Conservation (phyloP, 2,888 invertebrate genomes). For the Amiota communis region DNA sequence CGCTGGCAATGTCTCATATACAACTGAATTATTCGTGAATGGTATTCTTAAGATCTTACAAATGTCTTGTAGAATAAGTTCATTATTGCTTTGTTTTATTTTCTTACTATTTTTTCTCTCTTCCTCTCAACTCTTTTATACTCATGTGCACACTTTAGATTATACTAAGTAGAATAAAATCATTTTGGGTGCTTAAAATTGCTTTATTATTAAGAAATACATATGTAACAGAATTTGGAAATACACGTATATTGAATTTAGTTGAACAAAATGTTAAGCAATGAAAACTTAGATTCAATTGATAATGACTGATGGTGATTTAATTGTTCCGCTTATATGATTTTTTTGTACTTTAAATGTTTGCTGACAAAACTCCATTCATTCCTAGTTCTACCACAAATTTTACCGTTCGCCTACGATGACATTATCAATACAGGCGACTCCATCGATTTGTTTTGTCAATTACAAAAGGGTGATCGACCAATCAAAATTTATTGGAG, state of each 20-base stretch:
- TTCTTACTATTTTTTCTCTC: constrained; percentile 35
- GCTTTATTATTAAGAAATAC: background rate
- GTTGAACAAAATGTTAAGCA: too few species aligned
- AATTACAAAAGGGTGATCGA: constrained; percentile 80
- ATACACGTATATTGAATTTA: too few species aligned
- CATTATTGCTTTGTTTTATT: constrained; percentile 41
- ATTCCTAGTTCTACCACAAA: constrained; percentile 81
- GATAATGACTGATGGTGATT: too few species aligned
- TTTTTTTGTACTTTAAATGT: too few species aligned
- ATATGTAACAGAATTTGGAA: too few species aligned
- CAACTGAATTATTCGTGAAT: constrained; percentile 79
- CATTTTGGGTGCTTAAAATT: background rate
- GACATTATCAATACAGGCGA: constrained; percentile 82
- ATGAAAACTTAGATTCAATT: too few species aligned
- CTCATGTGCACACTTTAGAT: constrained; percentile 5
- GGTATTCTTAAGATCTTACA: constrained; percentile 71
- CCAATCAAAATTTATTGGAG: constrained; percentile 82
- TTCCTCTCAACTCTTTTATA: constrained; percentile 25
- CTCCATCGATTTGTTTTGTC: constrained; percentile 81
- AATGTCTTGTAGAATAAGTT: constrained; percentile 7
- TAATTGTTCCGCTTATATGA: too few species aligned
- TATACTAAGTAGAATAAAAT: too few species aligned
- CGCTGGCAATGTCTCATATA: constrained; percentile 77
- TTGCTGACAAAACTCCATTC: too few species aligned
- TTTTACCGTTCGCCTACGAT: constrained; percentile 84